Evolutionary conservation across 2,113 vertebrate species (phyloP).

Genomic region (Triplophysa tibetana): DNA sequence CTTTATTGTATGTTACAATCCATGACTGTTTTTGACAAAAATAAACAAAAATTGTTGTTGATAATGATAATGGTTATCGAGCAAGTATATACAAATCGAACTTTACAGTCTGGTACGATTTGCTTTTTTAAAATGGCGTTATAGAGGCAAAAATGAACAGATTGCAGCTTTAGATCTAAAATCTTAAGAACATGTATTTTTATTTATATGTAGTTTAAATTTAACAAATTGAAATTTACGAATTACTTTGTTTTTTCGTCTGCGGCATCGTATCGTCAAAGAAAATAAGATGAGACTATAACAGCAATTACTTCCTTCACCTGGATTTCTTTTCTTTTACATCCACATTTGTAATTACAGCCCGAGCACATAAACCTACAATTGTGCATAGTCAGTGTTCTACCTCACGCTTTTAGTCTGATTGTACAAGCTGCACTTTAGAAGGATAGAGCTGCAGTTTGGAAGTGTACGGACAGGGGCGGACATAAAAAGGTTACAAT

Average conservation of each 20-base stretch:
- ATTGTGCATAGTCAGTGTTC: conserved; percentile 45
- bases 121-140: too few relatives aligned
- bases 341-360: neutral
- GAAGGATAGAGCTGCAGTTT: conserved; percentile 34
- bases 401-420: conserved; percentile 42
- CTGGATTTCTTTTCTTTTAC: too few relatives aligned
- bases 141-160: too few relatives aligned
- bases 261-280: neutral
- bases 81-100: too few relatives aligned
- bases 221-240: neutral
- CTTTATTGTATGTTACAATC: too few relatives aligned
- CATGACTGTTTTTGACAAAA: too few relatives aligned
- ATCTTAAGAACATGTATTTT: neutral
- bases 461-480: conserved; percentile 34
- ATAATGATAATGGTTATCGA: too few relatives aligned
- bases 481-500: conserved; percentile 56
- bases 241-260: neutral
- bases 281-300: neutral
- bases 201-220: neutral
- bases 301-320: neutral
- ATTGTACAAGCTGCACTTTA: conserved; percentile 40
- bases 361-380: conserved; percentile 13
- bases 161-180: neutral
- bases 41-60: too few relatives aligned
- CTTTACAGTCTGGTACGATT: too few relatives aligned